phyloP scores from a whole-genome alignment of 2,113 vertebrate species.

The Coryphaenoides rupestris region DNA sequence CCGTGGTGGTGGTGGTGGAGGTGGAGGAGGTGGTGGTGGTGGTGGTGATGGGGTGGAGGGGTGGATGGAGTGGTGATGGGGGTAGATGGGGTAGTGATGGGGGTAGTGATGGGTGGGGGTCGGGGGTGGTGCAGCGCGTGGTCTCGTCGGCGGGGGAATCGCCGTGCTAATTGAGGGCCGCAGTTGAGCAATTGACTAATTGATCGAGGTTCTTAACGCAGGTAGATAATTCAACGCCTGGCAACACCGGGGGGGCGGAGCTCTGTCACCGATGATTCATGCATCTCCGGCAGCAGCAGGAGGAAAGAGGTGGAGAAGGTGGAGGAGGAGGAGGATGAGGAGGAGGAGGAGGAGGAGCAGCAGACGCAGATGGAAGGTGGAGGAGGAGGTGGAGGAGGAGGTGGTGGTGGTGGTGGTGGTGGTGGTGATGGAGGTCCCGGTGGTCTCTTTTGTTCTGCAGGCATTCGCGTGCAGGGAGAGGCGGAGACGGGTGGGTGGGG shows the following conservation, averaged over 20 bases:
- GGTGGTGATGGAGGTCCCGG: slow-evolving; percentile 49
- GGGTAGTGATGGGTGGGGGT: no score
- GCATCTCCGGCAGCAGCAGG: slow-evolving; percentile 39
- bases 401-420: slow-evolving; percentile 50
- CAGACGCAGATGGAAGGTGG: no score
- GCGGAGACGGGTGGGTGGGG: slow-evolving; percentile 25
- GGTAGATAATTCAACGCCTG: slow-evolving; percentile 60
- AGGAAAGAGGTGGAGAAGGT: slow-evolving; percentile 21
- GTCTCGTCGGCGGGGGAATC: no score
- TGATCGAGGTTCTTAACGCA: slow-evolving; percentile 66
- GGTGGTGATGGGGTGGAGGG: no score
- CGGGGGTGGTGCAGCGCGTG: no score
- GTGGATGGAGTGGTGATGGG: no score
- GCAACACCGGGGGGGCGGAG: slow-evolving; percentile 52
- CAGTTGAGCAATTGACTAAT: slow-evolving; percentile 74
- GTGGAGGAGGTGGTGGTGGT: no score
- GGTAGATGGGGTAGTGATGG: no score
- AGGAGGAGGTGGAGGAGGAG: slow-evolving; percentile 6
- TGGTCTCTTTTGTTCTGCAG: slow-evolving; percentile 63
- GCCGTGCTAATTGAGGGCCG: slow-evolving; percentile 66
- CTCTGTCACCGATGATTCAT: slow-evolving; percentile 71
- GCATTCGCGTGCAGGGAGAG: slow-evolving; percentile 39
- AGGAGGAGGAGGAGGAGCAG: slow-evolving; percentile 17
- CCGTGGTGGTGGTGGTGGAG: no score
- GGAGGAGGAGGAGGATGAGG: no score